A percentile compares a stretch with the other conserved stretches of the same genome.
Evolutionary conservation across 1,140 invertebrate genomes (phyloP).

Genomic region (Nilaparvata lugens): DNA sequence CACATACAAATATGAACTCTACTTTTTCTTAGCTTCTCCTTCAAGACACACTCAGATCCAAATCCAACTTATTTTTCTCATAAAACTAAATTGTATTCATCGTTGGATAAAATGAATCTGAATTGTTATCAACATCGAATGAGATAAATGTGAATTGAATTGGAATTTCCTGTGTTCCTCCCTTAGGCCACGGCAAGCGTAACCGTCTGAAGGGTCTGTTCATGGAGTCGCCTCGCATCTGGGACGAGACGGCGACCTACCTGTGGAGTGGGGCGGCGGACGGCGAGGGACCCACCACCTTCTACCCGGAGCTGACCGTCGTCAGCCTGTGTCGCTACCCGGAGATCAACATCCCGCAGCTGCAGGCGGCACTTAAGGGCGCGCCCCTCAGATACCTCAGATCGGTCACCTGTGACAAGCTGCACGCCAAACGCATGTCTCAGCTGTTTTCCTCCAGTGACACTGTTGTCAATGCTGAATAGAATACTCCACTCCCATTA

Average conservation of each 20-base stretch:
- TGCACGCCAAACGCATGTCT: slow-evolving; percentile 6
- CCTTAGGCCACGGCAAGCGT: slow-evolving; percentile 8
- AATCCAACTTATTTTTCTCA: no score
- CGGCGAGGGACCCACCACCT: background rate
- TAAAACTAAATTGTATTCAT: no score
- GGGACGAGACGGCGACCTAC: slow-evolving; percentile 13
- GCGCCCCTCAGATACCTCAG: slow-evolving; percentile 10
- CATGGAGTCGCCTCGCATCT: slow-evolving; percentile 28
- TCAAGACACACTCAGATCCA: no score
- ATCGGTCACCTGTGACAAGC: slow-evolving; percentile 8
- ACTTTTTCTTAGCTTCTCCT: no score
- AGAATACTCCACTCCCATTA: no score
- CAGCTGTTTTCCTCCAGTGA: background rate
- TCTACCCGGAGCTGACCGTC: slow-evolving; percentile 18
- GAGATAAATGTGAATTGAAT: background rate
- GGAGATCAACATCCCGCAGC: slow-evolving; percentile 20
- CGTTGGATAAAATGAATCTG: no score
- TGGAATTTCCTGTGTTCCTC: background rate
- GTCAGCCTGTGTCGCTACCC: slow-evolving; percentile 24
- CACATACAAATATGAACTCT: no score
- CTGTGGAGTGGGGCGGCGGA: background rate
- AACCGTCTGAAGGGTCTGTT: slow-evolving; percentile 25
- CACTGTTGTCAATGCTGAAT: slow-evolving; percentile 2
- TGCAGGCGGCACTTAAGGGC: slow-evolving; percentile 11
- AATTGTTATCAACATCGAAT: background rate